A percentile compares a stretch with the other conserved stretches of the same genome.
Conservation (phyloP, 1,140 invertebrate species). For the Drosophila santomea region DNA sequence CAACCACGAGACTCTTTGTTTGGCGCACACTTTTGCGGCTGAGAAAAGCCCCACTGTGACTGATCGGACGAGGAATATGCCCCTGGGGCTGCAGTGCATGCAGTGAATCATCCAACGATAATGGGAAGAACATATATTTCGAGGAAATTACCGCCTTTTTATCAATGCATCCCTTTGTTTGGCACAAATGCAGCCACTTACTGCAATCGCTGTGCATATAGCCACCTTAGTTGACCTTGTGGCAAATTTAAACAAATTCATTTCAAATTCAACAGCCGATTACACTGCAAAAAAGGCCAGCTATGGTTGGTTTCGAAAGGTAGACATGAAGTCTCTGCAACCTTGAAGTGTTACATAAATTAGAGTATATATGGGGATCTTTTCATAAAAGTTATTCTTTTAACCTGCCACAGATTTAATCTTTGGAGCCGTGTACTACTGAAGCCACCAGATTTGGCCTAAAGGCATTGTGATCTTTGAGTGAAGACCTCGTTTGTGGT, state of each 20-base stretch:
- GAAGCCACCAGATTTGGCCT: too few species aligned
- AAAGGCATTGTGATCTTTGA: neutral
- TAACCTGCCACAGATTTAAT: too few species aligned
- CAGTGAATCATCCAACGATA: slow-evolving; percentile 18
- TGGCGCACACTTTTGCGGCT: slow-evolving; percentile 7
- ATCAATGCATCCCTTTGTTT: slow-evolving; percentile 31
- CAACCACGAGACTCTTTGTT: slow-evolving; percentile 18
- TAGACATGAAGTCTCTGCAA: too few species aligned
- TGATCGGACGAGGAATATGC: neutral
- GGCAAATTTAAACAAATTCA: slow-evolving; percentile 27
- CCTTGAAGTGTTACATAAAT: too few species aligned
- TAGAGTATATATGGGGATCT: too few species aligned
- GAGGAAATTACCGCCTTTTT: slow-evolving; percentile 11
- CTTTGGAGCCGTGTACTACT: too few species aligned
- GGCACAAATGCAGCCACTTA: slow-evolving; percentile 7
- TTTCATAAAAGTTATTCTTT: too few species aligned
- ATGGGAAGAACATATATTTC: slow-evolving; percentile 23
- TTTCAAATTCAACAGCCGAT: slow-evolving; percentile 27
- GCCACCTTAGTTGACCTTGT: slow-evolving; percentile 17
- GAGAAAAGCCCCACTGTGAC: slow-evolving; percentile 17
- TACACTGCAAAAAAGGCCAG: neutral
- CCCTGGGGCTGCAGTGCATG: slow-evolving; percentile 7
- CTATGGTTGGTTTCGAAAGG: too few species aligned
- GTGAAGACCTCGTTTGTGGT: neutral
- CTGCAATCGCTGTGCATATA: slow-evolving; percentile 5